These are phyloP conservation scores for Cylindroiulus punctatus DNA, from an alignment of 2,888 invertebrate genomes.

Conservation along the genomic window DNA sequence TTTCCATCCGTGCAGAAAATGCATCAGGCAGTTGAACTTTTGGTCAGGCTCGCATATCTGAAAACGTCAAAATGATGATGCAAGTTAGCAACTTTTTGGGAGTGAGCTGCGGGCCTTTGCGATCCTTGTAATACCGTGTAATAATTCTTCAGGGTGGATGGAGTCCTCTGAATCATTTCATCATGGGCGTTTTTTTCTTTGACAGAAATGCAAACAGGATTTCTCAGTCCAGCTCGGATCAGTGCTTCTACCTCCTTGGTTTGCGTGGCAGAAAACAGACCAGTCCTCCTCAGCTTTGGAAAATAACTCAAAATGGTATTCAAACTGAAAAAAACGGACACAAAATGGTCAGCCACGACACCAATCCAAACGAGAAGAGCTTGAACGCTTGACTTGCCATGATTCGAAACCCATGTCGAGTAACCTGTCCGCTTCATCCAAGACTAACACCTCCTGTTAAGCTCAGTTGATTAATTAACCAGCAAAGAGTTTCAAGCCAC, in stretches of 20 bases:
- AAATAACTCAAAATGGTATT: slow-evolving; percentile 89
- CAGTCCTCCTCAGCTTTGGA: slow-evolving; percentile 93
- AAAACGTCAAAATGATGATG: slow-evolving; percentile 43
- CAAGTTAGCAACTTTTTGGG: not conserved
- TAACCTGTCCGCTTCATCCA: slow-evolving; percentile 97
- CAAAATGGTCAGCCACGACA: slow-evolving; percentile 43
- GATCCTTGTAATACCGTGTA: slow-evolving; percentile 73
- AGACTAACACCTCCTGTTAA: slow-evolving; percentile 83
- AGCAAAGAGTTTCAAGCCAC: not conserved
- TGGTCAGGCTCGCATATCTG: slow-evolving; percentile 75
- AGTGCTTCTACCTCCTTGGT: slow-evolving; percentile 92
- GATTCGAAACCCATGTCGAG: slow-evolving; percentile 91
- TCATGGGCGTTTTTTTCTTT: slow-evolving; percentile 79
- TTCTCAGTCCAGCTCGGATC: slow-evolving; percentile 90
- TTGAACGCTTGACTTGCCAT: slow-evolving; percentile 63
- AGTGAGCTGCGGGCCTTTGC: no score
- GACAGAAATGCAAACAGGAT: slow-evolving; percentile 89
- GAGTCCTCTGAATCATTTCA: slow-evolving; percentile 63
- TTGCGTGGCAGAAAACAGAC: slow-evolving; percentile 99
- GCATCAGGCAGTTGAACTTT: slow-evolving; percentile 82
- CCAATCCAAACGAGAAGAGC: not conserved
- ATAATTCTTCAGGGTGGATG: slow-evolving; percentile 73
- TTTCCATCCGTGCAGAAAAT: slow-evolving; percentile 75
- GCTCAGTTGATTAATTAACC: slow-evolving; percentile 44
- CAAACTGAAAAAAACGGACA: slow-evolving; percentile 68